Base-by-base conservation (phyloP, 1,140 invertebrate genomes). In the Drosophila kohkoa region DNA sequence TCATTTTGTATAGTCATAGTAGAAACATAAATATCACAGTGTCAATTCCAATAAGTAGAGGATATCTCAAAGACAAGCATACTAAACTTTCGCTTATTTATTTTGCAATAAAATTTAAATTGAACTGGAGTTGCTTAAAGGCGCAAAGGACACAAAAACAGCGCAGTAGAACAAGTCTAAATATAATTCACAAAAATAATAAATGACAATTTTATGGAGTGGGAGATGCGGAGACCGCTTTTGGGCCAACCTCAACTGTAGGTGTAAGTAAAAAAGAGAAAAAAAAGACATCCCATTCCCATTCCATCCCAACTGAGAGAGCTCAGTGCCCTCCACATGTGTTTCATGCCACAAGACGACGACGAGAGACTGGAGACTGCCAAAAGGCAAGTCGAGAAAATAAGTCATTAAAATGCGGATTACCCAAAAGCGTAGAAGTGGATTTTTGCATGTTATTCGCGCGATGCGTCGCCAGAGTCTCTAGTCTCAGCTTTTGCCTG, bases 351-450 rank as follows among this genome's bases (percentile, higher is more conserved):
- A 11, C 25, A 46, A 52, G 51, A 46, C 5, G 30, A 7, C 20
- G 20, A 4, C 5, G 30, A 7, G 30, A 41, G 30, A 16, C 30
- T 30, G 30, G 46, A 52, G 70, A 67, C 74, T 79, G 82, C 71
- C 82, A 86, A 82, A 82, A 79, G 82, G 82, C 83, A 77, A 86
- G 64, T 67, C 73, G 66, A 88, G 83, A 89, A 88, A 87, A 87
- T 87, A 87, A 87, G 83, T 87, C 83, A 87, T 87, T 87, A 87
- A 87, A 87, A 88, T 88, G 83, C 83, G 83, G 83, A 87, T 87
- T 87, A 88, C 83, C 85, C 66, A 80, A 83, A 25, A 77, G 85
- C 83, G 85, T 83, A 75, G 85, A 87, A 87, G 83, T 80, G 80
- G 85, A 87, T 87, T 87, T 81, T 79, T 87, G 83, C 80, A 88